Evolutionary conservation across 1,140 invertebrate species (phyloP).

Genomic region (Drosophila ficusphila): DNA sequence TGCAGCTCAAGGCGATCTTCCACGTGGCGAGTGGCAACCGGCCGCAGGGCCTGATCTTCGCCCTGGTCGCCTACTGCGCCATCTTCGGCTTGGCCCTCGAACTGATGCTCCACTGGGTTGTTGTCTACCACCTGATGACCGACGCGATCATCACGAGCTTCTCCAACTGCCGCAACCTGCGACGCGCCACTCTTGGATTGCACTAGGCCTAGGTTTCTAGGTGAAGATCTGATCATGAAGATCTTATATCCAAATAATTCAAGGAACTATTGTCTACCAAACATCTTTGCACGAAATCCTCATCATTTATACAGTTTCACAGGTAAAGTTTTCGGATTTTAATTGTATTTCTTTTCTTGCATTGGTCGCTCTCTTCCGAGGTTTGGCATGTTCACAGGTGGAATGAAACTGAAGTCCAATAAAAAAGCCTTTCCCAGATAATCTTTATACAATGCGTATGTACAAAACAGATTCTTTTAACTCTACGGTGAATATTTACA

Average conservation of each 20-base stretch:
- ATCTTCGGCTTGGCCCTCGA: slow-evolving; percentile 3
- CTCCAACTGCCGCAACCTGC: not conserved
- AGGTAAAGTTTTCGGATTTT: slow-evolving; percentile 1
- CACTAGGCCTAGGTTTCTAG: no score
- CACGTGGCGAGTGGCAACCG: not conserved
- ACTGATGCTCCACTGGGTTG: slow-evolving; percentile 12
- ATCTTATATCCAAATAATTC: no score
- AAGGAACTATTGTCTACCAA: no score
- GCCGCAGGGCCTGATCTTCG: not conserved
- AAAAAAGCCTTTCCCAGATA: slow-evolving; percentile 4
- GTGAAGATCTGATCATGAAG: no score
- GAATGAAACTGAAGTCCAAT: not conserved
- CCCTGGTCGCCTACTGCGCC: not conserved
- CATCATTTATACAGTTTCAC: no score
- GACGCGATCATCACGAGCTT: not conserved
- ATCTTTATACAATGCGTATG: slow-evolving; percentile 24
- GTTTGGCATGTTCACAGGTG: not conserved
- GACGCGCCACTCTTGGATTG: no score
- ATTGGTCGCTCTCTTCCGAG: not conserved
- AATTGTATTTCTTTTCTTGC: not conserved
- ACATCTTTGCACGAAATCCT: no score
- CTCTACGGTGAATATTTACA: slow-evolving; percentile 28
- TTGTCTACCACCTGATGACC: not conserved
- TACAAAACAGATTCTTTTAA: slow-evolving; percentile 32
- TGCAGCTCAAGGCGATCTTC: not conserved